phyloP scores from a whole-genome alignment of 2,797 vertebrate species.

The Sebastes iracundus region DNA sequence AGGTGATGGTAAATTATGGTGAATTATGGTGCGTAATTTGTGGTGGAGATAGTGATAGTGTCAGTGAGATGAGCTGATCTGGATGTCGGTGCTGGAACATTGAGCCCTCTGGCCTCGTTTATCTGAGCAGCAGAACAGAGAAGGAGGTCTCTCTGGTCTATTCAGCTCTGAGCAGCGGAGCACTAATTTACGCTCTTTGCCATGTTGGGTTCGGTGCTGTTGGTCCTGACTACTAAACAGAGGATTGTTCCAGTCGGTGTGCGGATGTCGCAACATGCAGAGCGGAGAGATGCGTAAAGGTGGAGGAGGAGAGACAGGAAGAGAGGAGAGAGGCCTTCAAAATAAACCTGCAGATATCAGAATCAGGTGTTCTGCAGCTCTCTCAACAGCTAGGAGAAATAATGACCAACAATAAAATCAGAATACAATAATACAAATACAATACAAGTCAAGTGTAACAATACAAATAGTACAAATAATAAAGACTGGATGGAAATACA shows the following conservation, averaged over 20 bases:
- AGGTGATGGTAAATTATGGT: not conserved
- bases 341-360: constrained; percentile 1
- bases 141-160: constrained; percentile 59
- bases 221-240: constrained; percentile 87
- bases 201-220: constrained; percentile 80
- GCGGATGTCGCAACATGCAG: constrained; percentile 75
- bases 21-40: not conserved
- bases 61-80: constrained; percentile 31
- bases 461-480: no score
- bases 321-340: not conserved
- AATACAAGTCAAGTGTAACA: no score
- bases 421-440: no score
- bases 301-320: not conserved
- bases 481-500: no score
- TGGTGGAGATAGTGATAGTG: constrained; percentile 4
- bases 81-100: constrained; percentile 33
- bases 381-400: no score
- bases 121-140: constrained; percentile 68
- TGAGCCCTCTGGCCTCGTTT: constrained; percentile 40
- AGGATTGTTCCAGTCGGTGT: constrained; percentile 78
- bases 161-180: constrained; percentile 76
- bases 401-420: no score
- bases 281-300: constrained; percentile 33
- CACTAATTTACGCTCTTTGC: constrained; percentile 87
- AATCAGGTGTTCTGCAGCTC: no score